A percentile compares a stretch with the other conserved stretches of the same genome.
phyloP scores from a whole-genome alignment of 2,888 invertebrate genomes.

The Dasypolia templi region DNA sequence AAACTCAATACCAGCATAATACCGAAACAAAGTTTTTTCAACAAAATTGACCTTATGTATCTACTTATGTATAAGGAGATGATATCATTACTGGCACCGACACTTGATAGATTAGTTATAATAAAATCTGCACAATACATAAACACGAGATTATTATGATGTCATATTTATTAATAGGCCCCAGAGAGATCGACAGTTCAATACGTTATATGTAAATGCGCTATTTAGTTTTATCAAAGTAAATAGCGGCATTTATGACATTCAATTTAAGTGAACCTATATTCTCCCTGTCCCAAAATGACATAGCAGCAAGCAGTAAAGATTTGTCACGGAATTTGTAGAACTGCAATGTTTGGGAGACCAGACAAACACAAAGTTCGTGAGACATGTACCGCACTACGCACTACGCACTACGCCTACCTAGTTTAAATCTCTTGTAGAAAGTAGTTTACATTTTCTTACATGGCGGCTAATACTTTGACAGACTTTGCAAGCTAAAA shows the following conservation, averaged over 20 bases:
- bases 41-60: conserved; percentile 41
- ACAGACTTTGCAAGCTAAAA: no score
- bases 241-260: conserved; percentile 8
- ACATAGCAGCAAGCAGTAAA: background rate
- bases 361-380: background rate
- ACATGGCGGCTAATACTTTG: background rate
- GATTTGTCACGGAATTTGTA: conserved; percentile 16
- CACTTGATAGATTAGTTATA: conserved; percentile 56
- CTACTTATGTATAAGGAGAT: conserved; percentile 50
- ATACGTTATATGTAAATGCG: conserved; percentile 39
- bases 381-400: background rate
- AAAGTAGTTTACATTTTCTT: background rate
- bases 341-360: background rate
- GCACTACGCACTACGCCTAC: no score
- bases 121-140: conserved; percentile 59
- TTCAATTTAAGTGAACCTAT: conserved; percentile 18
- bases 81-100: conserved; percentile 59
- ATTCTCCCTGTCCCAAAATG: background rate
- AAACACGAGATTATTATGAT: conserved; percentile 57
- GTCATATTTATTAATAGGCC: conserved; percentile 58
- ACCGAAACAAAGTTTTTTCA: background rate
- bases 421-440: background rate
- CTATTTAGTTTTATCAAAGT: conserved; percentile 30
- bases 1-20: background rate
- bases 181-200: conserved; percentile 42